Conservation (phyloP, 2,888 invertebrate species). For the Trissoscelio sp. region DNA sequence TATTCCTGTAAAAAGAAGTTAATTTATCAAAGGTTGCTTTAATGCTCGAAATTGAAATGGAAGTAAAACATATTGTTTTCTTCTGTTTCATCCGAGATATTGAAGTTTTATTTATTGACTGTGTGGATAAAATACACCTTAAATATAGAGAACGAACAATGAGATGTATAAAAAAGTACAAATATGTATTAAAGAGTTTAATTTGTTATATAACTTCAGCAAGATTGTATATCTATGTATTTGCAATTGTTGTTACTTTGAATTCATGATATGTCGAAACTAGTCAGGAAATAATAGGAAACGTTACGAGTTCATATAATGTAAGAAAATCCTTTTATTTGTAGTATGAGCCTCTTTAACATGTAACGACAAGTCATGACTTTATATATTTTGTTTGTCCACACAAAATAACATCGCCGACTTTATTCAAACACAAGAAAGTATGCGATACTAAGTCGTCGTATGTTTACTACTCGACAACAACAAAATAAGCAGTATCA, state of each 20-base stretch:
- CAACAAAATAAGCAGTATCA: conserved; percentile 12
- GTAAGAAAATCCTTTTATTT: conserved; percentile 41
- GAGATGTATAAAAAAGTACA: too few species aligned
- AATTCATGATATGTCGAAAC: conserved; percentile 14
- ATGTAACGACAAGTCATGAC: conserved; percentile 31
- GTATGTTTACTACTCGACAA: conserved; percentile 11
- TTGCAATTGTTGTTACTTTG: conserved; percentile 3
- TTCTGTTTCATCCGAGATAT: too few species aligned
- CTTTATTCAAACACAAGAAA: conserved; percentile 19
- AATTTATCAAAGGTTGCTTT: too few species aligned
- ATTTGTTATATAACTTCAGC: too few species aligned
- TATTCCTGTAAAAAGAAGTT: neutral
- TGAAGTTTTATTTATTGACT: too few species aligned
- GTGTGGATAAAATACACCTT: too few species aligned
- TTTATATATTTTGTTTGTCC: conserved; percentile 35
- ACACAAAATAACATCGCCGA: conserved; percentile 21
- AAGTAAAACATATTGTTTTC: too few species aligned
- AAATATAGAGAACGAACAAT: too few species aligned
- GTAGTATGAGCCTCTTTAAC: conserved; percentile 18
- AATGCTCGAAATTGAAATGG: too few species aligned
- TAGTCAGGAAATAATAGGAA: conserved; percentile 16
- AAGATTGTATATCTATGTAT: too few species aligned
- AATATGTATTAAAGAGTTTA: too few species aligned
- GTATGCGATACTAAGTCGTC: neutral
- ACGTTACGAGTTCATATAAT: conserved; percentile 13